Evolutionary conservation across 64 coral and sea anemone genomes (phyloP), one percentile per base, ranked within the genome.

Genomic region (Porites lutea): DNA sequence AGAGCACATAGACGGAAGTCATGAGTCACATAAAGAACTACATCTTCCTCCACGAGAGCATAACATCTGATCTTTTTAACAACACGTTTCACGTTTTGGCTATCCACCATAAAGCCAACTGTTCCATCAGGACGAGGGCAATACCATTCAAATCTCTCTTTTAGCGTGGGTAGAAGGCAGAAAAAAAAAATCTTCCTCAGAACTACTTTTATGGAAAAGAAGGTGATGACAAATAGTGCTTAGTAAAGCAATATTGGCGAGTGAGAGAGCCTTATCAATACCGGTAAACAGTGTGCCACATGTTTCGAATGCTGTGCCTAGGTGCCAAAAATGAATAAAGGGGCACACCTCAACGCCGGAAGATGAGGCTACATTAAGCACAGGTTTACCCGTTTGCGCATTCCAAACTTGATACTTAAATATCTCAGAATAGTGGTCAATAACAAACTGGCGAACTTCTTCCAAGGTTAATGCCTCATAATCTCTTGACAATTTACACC

Each of bases 371-470:
- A 71, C 3, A 16, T 92, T 81, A 14, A 86, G 8, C 16, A 77
- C 4, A 62, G 54, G 10, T 57, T 50, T 92, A 75, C 80, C 90
- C 61, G 21, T 92, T 44, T 75, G 9, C 18, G 77, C 11, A 59
- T 86, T 19, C 79, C 80, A 92, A 50, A 92, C 22, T 15, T 86
- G 80, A 9, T 50, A 75, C 7, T 48, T 14, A 60, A 92, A 92
- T 50, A 92, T 57, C 2, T 52, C 20, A 55, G 44, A n/a, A 45
- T 55, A 67, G 52, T 73, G 16, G n/a, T 72, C 23, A 27, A 48
- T 45, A 11, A 73, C 4, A 11, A 10, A 8, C 63, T 83, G 13
- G 45, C 6, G 68, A 71, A 57, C 18, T 3, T 18, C 13, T 3
- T 3, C 7, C 50, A 20, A 5, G 57, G 6, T 59, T 37, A 0